Evolutionary conservation across 2,113 vertebrate genomes (phyloP), one percentile per base, ranked within the genome.

Genomic region (Solea solea): DNA sequence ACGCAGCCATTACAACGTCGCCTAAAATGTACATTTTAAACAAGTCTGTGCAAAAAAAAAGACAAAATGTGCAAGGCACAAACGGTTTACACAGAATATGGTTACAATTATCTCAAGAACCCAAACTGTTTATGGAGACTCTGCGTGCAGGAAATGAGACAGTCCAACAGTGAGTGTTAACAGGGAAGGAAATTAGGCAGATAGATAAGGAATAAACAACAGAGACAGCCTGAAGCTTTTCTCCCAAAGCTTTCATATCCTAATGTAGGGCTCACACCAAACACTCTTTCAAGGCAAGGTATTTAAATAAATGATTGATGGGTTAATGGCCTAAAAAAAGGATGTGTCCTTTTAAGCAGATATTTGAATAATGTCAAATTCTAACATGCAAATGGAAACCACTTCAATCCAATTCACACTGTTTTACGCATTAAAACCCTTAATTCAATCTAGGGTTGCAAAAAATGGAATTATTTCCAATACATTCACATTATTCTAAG

Each of bases 101-200:
- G 81, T 74, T 65, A 48, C 76, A 88, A 88, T 88, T 85, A 89
- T 63, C 51, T 21, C 49, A 63, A 40, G 74, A 75, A 82, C 50
- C 63, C 42, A 62, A 79, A 87, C 72, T 76, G 84, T 90, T 86
- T 81, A 70, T 76, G 65, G 76, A 79, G 82, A 78, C 71, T 83
- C 71, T 74, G 74, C 75, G 82, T 82, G 51, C 73, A 85, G 85
- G 88, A 91, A 89, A 89, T 83, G 80, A 89, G 84, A 48, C 3
- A 15, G 55, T 72, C 55, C 72, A 84, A 77, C 65, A 82, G 58
- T 27, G 76, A 62, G 71, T 13, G 78, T 77, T 70, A 86, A 88
- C 80, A 72, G 78, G 51, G 61, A 70, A 86, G 89, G 90, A 90
- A 90, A 89, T 87, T 70, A 90, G 71, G 60, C 69, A 55, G 77